phyloP scores from a whole-genome alignment of 1,140 invertebrate genomes.

The Drosophila sturtevanti region DNA sequence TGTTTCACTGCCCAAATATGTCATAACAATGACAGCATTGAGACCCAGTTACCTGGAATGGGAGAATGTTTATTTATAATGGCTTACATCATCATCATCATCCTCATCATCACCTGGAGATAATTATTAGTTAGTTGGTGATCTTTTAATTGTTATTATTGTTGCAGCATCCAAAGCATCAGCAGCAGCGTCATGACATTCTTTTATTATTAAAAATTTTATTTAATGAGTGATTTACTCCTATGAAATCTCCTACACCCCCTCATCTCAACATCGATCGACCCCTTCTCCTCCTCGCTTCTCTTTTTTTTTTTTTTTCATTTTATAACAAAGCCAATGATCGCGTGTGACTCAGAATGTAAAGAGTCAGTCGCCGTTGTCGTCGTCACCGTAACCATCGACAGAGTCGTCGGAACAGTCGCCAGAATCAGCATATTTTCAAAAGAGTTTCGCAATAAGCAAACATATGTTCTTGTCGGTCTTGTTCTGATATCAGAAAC shows the following conservation, averaged over 20 bases:
- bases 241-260: neutral
- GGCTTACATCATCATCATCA: conserved; percentile 27
- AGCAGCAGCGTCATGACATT: conserved; percentile 38
- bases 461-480: conserved; percentile 41
- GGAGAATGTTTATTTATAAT: conserved; percentile 48
- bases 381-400: too few species aligned
- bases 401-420: conserved; percentile 6
- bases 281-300: neutral
- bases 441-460: conserved; percentile 56
- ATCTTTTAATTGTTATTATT: conserved; percentile 47
- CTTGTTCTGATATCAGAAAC: conserved; percentile 35
- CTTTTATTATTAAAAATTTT: conserved; percentile 58
- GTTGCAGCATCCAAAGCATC: conserved; percentile 19
- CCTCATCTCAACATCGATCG: neutral
- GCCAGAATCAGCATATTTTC: conserved; percentile 57
- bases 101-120: conserved; percentile 3
- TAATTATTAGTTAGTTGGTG: conserved; percentile 6
- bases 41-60: conserved; percentile 10
- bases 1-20: conserved; percentile 30
- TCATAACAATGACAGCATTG: conserved; percentile 11
- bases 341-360: conserved; percentile 51
- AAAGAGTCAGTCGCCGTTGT: conserved; percentile 11
- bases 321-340: conserved; percentile 25
- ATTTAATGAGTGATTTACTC: conserved; percentile 21
- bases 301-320: too few species aligned